Percentiles rank a stretch among this genome's conserved stretches.
These are phyloP conservation scores for Chrysocyon brachyurus DNA, from an alignment of 2,797 vertebrate genomes.

Conservation along the genomic window DNA sequence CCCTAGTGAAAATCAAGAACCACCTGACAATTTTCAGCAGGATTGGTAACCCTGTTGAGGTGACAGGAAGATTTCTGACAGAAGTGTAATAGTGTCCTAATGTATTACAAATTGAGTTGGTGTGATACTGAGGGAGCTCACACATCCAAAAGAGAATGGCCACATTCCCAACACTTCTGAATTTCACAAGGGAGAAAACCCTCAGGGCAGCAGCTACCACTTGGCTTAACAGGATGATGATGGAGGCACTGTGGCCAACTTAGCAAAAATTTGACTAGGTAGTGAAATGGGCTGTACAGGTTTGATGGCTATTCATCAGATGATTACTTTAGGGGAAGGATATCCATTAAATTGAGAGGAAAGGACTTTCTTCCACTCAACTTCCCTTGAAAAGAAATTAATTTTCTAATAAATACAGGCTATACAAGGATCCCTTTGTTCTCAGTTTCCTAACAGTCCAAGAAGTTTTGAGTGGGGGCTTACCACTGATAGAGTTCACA, in stretches of 20 bases:
- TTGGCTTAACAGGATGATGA: background rate
- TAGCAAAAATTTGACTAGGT: background rate
- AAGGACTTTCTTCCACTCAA: background rate
- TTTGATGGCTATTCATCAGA: background rate
- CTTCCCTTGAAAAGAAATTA: background rate
- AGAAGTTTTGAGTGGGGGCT: background rate
- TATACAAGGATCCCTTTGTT: background rate
- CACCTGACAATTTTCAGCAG: background rate
- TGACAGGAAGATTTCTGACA: background rate
- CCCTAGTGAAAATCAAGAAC: too few relatives aligned
- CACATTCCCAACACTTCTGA: rapidly evolving
- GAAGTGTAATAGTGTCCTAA: background rate
- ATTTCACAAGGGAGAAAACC: background rate
- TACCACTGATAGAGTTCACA: background rate
- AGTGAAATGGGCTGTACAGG: background rate
- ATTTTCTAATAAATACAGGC: background rate
- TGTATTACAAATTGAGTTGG: background rate
- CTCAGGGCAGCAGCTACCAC: background rate
- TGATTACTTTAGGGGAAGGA: background rate
- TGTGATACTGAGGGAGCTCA: background rate
- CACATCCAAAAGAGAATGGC: background rate
- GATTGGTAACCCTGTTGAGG: background rate
- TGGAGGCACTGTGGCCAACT: background rate
- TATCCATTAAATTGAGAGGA: background rate
- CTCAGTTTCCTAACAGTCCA: background rate